A percentile compares a stretch with the other conserved stretches of the same genome.
phyloP scores from a whole-genome alignment of 2,888 invertebrate genomes.

The Carpatolechia fugitivella region DNA sequence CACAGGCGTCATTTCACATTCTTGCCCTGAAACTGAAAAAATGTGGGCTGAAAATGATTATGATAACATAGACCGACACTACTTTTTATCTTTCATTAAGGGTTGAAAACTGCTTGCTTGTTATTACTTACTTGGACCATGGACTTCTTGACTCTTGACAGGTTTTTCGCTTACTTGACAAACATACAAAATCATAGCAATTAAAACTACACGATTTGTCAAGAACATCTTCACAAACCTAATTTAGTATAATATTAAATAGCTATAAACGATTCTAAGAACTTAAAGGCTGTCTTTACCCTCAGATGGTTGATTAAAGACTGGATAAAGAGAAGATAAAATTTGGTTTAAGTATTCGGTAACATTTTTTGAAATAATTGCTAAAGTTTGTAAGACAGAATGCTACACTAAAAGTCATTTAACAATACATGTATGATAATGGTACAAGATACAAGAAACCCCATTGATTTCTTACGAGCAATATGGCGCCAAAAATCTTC shows the following conservation, averaged over 20 bases:
- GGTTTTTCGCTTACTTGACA: constrained; percentile 43
- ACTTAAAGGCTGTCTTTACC: constrained; percentile 10
- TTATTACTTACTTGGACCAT: constrained; percentile 35
- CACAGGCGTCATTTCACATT: constrained; percentile 94
- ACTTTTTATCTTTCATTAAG: too few relatives aligned
- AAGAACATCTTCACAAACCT: constrained; percentile 34
- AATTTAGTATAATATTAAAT: background rate
- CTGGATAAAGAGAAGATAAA: background rate
- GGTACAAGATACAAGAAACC: background rate
- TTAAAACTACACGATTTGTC: constrained; percentile 29
- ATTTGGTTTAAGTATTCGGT: background rate
- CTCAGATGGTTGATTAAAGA: constrained; percentile 10
- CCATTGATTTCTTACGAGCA: background rate
- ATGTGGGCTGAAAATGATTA: background rate
- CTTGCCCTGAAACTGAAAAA: constrained; percentile 75
- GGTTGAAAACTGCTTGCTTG: too few relatives aligned
- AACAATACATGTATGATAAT: background rate
- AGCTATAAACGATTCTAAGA: background rate
- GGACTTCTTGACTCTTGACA: constrained; percentile 54
- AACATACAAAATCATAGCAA: constrained; percentile 37
- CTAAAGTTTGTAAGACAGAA: background rate
- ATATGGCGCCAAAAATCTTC: background rate
- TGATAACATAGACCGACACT: too few relatives aligned
- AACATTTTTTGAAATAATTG: background rate
- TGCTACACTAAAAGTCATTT: constrained; percentile 11